Evolutionary conservation across 2,797 vertebrate species (phyloP), one percentile per base, ranked within the genome.

Genomic region (Microhierax caerulescens): DNA sequence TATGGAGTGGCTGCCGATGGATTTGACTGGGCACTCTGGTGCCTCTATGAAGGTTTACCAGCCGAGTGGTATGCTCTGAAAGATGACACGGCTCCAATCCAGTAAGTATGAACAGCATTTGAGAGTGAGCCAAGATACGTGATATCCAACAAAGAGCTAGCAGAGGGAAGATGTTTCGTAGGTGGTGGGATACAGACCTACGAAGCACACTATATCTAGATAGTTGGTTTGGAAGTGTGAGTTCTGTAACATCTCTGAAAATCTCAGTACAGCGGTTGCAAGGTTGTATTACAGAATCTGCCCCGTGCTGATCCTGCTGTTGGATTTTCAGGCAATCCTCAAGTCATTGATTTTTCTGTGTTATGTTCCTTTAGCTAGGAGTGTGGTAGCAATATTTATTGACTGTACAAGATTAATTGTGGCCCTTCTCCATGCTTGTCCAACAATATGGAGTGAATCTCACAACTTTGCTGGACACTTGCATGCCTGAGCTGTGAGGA

Each of bases 1-100:
- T 98, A 98, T 56, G 0, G 0, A 0, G 2, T 98, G 28, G 61
- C 54, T 0, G 98, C 98, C 9, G 82, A 98, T 20, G 98, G 97
- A 21, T 99, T 99, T 88, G 96, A 98, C 90, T 99, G 98, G 98
- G 92, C 96, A 10, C 93, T 99, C 24, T 99, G 98, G 98, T 98
- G 98, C 96, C 94, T 80, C 91, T 99, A 98, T 3, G 98, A 98
- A 61, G 0, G 2, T 23, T 97, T 98, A 91, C 97, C 97, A 67
- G 85, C 95, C 14, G 97, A 98, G 67, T 98, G 98, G 98, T 97
- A 98, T 5, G 67, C 79, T 20, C 87, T 96, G 17, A 95, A 98
- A 10, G 98, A 99, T 34, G 74, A 94, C 13, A 97, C 98, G 2
- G 97, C 93, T 30, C 98, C 98, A 25, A 97, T 97, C 69, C 98